These are phyloP conservation scores for Hydrocynus forskahlii DNA, from an alignment of 2,797 vertebrate genomes.

Conservation along the genomic window DNA sequence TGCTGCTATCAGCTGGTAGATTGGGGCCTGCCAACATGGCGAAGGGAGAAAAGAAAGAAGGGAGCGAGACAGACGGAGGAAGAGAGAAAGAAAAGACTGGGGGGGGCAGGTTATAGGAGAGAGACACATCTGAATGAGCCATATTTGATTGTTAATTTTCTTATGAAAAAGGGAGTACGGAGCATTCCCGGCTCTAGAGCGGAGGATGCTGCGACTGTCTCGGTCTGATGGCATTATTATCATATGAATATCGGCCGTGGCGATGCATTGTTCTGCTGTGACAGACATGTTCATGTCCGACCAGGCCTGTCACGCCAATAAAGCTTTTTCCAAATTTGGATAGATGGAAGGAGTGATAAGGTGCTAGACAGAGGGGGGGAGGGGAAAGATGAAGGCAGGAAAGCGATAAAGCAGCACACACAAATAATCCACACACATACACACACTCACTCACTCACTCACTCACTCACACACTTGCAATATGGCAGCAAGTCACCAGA, in stretches of 20 bases:
- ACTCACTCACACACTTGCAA: constrained; percentile 49
- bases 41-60: constrained; percentile 70
- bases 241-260: constrained; percentile 78
- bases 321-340: constrained; percentile 73
- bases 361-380: constrained; percentile 62
- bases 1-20: constrained; percentile 89
- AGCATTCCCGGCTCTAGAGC: constrained; percentile 56
- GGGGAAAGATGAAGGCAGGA: constrained; percentile 46
- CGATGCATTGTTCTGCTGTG: constrained; percentile 72
- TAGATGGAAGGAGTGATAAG: constrained; percentile 76
- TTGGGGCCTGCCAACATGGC: constrained; percentile 85
- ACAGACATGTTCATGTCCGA: constrained; percentile 70
- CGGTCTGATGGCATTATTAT: constrained; percentile 77
- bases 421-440: constrained; percentile 53
- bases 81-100: constrained; percentile 53
- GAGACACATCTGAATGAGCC: constrained; percentile 54
- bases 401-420: constrained; percentile 51
- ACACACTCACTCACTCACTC: constrained; percentile 31
- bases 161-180: constrained; percentile 57
- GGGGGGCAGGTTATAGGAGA: constrained; percentile 41
- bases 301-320: constrained; percentile 74
- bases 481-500: constrained; percentile 60
- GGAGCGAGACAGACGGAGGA: constrained; percentile 61
- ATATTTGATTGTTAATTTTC: constrained; percentile 60
- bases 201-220: constrained; percentile 40